phyloP scores from a whole-genome alignment of 1,140 invertebrate species.

The Drosophila ficusphila region DNA sequence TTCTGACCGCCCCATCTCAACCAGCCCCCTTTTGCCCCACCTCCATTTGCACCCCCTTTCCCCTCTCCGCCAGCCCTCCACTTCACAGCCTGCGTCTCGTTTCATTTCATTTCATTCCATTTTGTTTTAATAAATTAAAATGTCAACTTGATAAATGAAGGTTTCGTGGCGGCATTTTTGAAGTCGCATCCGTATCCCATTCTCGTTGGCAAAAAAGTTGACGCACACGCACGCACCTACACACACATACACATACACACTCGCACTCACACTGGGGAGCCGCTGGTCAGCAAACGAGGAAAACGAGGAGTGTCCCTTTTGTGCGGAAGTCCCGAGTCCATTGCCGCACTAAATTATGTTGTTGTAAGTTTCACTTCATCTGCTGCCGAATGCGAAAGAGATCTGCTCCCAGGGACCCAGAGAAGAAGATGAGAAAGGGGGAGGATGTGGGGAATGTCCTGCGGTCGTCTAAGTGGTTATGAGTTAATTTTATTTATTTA shows the following conservation, averaged over 20 bases:
- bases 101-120: constrained; percentile 74
- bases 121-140: constrained; percentile 83
- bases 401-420: background rate
- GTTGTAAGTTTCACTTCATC: constrained; percentile 74
- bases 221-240: constrained; percentile 17
- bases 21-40: background rate
- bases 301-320: constrained; percentile 39
- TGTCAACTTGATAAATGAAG: constrained; percentile 82
- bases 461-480: constrained; percentile 76
- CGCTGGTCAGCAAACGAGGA: constrained; percentile 11
- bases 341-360: constrained; percentile 69
- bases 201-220: constrained; percentile 37
- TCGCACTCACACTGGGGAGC: background rate
- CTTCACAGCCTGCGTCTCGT: constrained; percentile 38
- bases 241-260: constrained; percentile 1
- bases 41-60: background rate
- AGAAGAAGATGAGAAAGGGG: no score
- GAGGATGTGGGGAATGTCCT: constrained; percentile 3
- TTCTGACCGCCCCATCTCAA: background rate
- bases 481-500: constrained; percentile 83
- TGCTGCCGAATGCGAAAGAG: constrained; percentile 17
- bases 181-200: constrained; percentile 42
- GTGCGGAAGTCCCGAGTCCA: constrained; percentile 6
- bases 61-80: background rate
- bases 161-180: constrained; percentile 74